These are phyloP conservation scores for Drosophila auraria DNA, from an alignment of 1,140 invertebrate genomes.

Conservation along the genomic window DNA sequence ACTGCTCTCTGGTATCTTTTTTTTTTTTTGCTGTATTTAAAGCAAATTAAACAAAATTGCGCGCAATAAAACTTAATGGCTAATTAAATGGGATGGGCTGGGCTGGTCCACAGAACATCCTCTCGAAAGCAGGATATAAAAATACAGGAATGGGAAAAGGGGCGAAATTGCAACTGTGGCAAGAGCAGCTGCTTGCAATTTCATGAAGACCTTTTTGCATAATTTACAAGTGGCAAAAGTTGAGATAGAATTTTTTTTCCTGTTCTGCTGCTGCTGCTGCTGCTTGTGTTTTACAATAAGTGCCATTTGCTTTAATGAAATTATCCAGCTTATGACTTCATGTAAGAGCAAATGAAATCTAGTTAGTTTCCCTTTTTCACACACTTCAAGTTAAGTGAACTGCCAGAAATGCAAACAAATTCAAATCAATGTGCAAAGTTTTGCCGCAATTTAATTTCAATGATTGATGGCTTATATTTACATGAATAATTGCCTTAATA, in stretches of 20 bases:
- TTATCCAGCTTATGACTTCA: constrained; percentile 72
- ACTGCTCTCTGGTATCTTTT: constrained; percentile 39
- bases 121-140: constrained; percentile 30
- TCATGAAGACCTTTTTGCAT: constrained; percentile 74
- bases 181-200: constrained; percentile 73
- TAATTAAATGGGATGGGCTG: constrained; percentile 80
- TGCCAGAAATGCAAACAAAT: constrained; percentile 1
- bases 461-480: background rate
- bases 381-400: background rate
- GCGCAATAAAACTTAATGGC: constrained; percentile 82
- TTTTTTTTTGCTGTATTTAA: constrained; percentile 69
- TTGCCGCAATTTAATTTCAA: background rate
- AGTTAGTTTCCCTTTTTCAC: background rate
- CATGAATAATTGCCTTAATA: background rate
- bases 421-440: background rate
- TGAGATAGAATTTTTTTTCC: constrained; percentile 39
- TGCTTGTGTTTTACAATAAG: constrained; percentile 65
- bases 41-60: constrained; percentile 83
- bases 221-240: constrained; percentile 77
- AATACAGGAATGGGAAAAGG: constrained; percentile 13
- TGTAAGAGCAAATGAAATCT: constrained; percentile 17
- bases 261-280: background rate
- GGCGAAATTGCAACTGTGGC: constrained; percentile 37
- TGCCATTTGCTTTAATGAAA: constrained; percentile 72
- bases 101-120: constrained; percentile 50